A percentile compares a stretch with the other conserved stretches of the same genome.
These are phyloP conservation scores for Nezara viridula DNA, from an alignment of 2,888 invertebrate species.

Conservation along the genomic window DNA sequence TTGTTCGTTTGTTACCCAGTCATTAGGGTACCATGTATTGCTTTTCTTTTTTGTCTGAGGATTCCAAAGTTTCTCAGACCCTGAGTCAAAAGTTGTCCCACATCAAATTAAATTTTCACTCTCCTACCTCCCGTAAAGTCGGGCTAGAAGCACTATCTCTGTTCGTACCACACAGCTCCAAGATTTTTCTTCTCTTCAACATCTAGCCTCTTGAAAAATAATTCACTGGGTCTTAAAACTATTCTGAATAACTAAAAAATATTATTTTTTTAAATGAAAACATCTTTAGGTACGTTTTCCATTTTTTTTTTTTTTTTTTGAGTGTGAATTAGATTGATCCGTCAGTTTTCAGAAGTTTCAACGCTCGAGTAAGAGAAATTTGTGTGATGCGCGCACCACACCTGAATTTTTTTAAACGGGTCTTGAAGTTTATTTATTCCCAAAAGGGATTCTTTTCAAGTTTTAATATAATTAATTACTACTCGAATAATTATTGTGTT, in stretches of 20 bases:
- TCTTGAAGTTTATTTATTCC: no score
- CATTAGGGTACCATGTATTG: background rate
- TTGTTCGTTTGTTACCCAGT: background rate
- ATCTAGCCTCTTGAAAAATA: background rate
- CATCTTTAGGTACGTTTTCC: no score
- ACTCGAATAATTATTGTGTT: no score
- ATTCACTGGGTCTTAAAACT: background rate
- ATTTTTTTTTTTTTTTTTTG: no score
- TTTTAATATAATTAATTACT: no score
- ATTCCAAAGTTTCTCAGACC: background rate
- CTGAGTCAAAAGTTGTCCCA: background rate
- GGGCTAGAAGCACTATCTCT: background rate
- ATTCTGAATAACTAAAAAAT: background rate
- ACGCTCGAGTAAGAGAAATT: no score
- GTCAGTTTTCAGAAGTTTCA: no score
- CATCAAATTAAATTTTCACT: slow-evolving; percentile 30
- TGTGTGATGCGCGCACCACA: no score
- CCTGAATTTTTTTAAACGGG: no score
- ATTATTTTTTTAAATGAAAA: no score
- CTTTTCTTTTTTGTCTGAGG: background rate
- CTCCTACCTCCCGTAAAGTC: background rate
- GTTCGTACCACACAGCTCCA: background rate
- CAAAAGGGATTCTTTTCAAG: no score
- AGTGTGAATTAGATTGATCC: no score
- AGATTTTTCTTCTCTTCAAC: background rate